Conservation (phyloP, 2,888 invertebrate species). For the Reticulitermes lucifugus region DNA sequence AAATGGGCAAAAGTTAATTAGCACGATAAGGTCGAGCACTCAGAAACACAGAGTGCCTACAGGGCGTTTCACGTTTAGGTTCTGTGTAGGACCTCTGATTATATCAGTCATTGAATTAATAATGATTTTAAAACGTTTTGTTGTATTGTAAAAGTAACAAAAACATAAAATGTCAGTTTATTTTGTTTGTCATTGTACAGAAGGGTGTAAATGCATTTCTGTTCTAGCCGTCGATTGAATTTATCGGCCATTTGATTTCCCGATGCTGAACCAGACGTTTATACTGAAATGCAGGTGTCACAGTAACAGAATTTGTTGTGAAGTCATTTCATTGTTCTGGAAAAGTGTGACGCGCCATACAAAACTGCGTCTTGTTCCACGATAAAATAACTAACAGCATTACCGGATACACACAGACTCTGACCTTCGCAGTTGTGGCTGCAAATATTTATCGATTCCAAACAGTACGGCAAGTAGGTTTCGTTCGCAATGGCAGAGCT, state of each 20-base stretch:
- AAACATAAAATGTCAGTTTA: no score
- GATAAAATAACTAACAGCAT: not conserved
- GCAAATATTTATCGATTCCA: not conserved
- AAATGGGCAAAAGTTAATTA: no score
- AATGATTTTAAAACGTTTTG: no score
- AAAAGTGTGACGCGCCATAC: slow-evolving; percentile 2
- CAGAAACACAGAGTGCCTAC: no score
- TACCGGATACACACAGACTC: not conserved
- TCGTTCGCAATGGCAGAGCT: not conserved
- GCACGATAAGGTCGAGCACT: no score
- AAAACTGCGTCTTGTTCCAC: not conserved
- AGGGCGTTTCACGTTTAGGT: no score
- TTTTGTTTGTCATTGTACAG: no score
- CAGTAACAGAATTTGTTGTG: not conserved
- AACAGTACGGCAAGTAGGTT: not conserved
- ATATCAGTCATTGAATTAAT: no score
- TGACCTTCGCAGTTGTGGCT: not conserved
- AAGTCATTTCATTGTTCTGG: not conserved
- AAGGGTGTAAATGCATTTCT: no score
- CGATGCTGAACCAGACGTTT: not conserved
- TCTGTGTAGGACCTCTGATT: no score
- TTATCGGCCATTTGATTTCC: not conserved
- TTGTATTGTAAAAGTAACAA: no score
- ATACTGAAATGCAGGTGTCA: not conserved
- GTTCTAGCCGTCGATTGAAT: not conserved